Conservation (phyloP, 2,113 vertebrate species). For the Arothron firmamentum region DNA sequence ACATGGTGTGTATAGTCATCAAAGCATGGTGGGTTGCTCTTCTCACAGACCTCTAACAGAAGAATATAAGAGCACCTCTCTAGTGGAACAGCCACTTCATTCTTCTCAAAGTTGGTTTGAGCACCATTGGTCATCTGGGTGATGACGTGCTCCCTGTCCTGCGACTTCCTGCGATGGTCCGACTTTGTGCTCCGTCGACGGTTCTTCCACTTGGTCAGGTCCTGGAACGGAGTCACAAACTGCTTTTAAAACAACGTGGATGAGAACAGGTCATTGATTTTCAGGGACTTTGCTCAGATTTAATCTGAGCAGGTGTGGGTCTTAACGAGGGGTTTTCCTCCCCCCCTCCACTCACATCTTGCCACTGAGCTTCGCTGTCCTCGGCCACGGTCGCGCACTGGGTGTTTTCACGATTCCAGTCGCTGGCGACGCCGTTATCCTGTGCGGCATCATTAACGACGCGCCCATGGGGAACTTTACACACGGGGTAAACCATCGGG, state of each 20-base stretch:
- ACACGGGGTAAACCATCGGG: conserved; percentile 71
- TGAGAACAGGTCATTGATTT: no score
- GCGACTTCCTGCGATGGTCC: conserved; percentile 82
- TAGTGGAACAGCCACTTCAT: conserved; percentile 69
- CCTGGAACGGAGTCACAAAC: conserved; percentile 64
- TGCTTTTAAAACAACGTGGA: neutral
- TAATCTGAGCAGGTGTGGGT: neutral
- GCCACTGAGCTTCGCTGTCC: conserved; percentile 90
- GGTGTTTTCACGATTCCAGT: conserved; percentile 72
- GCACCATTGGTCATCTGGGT: conserved; percentile 71
- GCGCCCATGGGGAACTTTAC: conserved; percentile 35
- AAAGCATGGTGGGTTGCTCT: neutral
- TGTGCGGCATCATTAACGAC: conserved; percentile 13
- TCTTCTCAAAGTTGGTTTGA: conserved; percentile 58
- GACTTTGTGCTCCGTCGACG: conserved; percentile 84
- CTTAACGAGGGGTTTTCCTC: neutral
- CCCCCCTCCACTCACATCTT: conserved; percentile 78
- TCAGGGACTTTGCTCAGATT: no score
- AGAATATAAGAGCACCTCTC: conserved; percentile 71
- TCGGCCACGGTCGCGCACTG: conserved; percentile 74
- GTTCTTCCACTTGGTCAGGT: conserved; percentile 92
- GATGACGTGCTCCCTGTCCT: conserved; percentile 83
- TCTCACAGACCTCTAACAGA: neutral
- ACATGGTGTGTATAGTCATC: neutral
- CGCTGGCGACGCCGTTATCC: neutral